Evolutionary conservation across 2,797 vertebrate species (phyloP), one percentile per base, ranked within the genome.

Genomic region (Hapalemur alaotrensis): DNA sequence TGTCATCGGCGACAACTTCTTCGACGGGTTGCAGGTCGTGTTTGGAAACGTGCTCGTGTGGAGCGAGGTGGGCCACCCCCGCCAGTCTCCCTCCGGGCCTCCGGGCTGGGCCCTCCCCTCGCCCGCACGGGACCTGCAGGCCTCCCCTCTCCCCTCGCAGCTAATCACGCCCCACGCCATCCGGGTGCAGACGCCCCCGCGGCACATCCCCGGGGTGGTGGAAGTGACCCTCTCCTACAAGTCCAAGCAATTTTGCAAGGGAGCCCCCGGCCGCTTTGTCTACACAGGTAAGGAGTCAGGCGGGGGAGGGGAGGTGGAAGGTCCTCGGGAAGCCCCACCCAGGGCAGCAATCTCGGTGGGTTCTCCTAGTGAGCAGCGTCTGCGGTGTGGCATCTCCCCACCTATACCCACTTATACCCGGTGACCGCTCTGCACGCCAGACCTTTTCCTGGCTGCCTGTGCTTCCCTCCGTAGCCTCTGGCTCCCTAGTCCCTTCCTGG

Each of bases 221-320:
- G 99, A 99, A 98, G 99, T 99, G 98, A 99, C 99, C 20, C 98
- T 99, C 52, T 99, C 99, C 98, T 99, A 99, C 98, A 99, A 99
- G 93, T 99, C 99, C 97, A 99, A 99, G 98, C 99, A 99, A 97
- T 99, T 99, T 99, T 99, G 99, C 99, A 99, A 99, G 98, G 99
- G 99, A 92, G 99, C 99, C 0, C 99, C 99, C 0, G 99, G 99
- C 2, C 99, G 99, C 93, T 99, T 99, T 67, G 99, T 99, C 96
- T 99, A 99, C 98, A 99, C 99, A 20, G 99, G 99, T 99, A 98
- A 98, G 96, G 78, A 79, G 67, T n/a, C 76, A 3, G 73, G 52
- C 1, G 86, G 59, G 70, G 8, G 5, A 3, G 1, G 35, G 35
- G n/a, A 15, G 43, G 48, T 35, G 46, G 10, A 6, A 57, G 72